Percentiles rank a stretch among this genome's conserved stretches.
Evolutionary conservation across 1,140 invertebrate species (phyloP).

Genomic region (Antheraea mylitta): DNA sequence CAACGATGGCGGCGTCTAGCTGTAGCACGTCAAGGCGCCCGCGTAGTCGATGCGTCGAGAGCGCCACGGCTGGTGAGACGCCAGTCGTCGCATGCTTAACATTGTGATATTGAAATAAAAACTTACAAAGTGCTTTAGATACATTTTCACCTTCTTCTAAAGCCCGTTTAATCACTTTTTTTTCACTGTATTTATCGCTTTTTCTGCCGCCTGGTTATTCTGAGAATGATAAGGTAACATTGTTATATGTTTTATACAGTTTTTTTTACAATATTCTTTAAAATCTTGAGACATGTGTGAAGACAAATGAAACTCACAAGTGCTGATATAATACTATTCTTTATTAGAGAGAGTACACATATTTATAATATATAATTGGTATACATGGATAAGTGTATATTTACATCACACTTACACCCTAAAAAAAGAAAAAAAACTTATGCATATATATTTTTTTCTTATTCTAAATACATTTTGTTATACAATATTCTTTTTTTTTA

Average conservation of each 20-base stretch:
- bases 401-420: too few relatives aligned
- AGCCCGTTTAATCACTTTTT: conserved; percentile 45
- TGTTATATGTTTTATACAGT: conserved; percentile 43
- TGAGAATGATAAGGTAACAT: conserved; percentile 48
- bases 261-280: conserved; percentile 38
- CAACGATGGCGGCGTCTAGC: conserved; percentile 15
- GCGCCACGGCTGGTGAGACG: conserved; percentile 28
- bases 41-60: conserved; percentile 29
- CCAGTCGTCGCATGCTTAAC: conserved; percentile 35
- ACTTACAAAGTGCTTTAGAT: conserved; percentile 18
- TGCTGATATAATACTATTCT: too few relatives aligned
- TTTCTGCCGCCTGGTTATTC: conserved; percentile 57
- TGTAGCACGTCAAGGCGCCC: conserved; percentile 30
- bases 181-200: conserved; percentile 60
- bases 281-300: conserved; percentile 38
- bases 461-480: too few relatives aligned
- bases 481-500: too few relatives aligned
- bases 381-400: too few relatives aligned
- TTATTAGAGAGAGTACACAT: too few relatives aligned
- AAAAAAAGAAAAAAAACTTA: too few relatives aligned
- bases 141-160: conserved; percentile 23
- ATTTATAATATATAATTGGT: too few relatives aligned
- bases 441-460: too few relatives aligned
- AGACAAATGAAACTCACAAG: too few relatives aligned
- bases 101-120: conserved; percentile 40